Evolutionary conservation across 2,888 invertebrate genomes (phyloP).

Genomic region (Netelia virgata): DNA sequence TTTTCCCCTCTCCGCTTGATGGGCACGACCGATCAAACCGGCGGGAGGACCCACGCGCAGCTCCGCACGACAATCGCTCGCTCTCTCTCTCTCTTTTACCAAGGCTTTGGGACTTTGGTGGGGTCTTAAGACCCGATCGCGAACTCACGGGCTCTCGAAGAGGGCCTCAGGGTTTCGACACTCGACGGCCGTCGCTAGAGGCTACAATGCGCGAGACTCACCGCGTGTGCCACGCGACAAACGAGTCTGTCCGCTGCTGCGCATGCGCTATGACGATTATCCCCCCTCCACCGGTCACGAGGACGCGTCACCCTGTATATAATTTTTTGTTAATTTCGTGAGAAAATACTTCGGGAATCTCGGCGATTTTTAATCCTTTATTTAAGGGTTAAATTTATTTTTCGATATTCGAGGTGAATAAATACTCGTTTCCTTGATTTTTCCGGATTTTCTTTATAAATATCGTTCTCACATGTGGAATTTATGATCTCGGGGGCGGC

Average conservation of each 20-base stretch:
- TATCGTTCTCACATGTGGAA: not conserved
- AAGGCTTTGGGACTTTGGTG: slow-evolving; percentile 18
- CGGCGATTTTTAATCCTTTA: too few relatives aligned
- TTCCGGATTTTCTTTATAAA: not conserved
- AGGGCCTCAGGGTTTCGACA: slow-evolving; percentile 4
- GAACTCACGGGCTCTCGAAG: slow-evolving; percentile 68
- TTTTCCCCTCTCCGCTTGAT: slow-evolving; percentile 61
- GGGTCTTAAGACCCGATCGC: slow-evolving; percentile 71
- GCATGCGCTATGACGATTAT: slow-evolving; percentile 3
- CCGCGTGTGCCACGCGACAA: slow-evolving; percentile 73
- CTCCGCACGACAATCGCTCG: slow-evolving; percentile 59
- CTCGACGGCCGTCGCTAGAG: slow-evolving; percentile 14
- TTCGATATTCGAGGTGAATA: not conserved
- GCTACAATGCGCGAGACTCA: slow-evolving; percentile 31
- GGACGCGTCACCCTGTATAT: not conserved
- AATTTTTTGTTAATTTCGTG: too few relatives aligned
- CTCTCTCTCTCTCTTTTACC: slow-evolving; percentile 11
- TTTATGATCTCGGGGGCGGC: not conserved
- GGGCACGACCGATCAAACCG: slow-evolving; percentile 58
- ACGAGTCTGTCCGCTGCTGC: slow-evolving; percentile 69
- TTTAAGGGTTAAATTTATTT: not conserved
- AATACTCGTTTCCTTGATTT: not conserved
- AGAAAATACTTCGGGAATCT: too few relatives aligned
- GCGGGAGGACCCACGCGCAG: slow-evolving; percentile 67
- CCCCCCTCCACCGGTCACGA: slow-evolving; percentile 27